Evolutionary conservation across 2,113 vertebrate species (phyloP).

Genomic region (Ia io): DNA sequence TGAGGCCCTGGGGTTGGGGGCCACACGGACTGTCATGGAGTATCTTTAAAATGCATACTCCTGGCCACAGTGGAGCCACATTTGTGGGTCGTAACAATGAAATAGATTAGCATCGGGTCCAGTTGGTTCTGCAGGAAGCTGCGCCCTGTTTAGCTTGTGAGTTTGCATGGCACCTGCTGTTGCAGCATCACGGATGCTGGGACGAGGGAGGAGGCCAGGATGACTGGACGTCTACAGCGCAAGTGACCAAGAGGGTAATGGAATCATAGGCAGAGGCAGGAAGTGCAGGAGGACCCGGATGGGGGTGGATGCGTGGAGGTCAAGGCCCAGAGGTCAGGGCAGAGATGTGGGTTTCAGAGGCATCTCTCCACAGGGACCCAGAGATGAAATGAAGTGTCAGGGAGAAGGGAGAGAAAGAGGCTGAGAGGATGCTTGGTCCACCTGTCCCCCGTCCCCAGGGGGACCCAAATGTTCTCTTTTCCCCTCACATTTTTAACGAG

Average conservation of each 20-base stretch:
- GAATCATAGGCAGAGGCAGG: not conserved
- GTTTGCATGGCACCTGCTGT: rapidly evolving
- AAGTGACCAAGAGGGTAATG: not conserved
- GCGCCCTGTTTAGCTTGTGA: rapidly evolving
- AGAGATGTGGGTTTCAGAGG: not conserved
- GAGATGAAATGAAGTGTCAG: not conserved
- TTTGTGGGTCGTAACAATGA: rapidly evolving
- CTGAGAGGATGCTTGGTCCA: not conserved
- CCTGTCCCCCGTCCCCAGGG: not conserved
- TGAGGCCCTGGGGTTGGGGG: not conserved
- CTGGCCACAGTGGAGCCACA: rapidly evolving
- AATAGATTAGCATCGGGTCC: rapidly evolving
- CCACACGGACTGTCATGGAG: too few species aligned
- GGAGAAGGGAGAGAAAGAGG: not conserved
- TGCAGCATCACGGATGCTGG: rapidly evolving
- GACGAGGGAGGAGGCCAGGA: not conserved
- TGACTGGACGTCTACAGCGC: not conserved
- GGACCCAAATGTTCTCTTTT: not conserved
- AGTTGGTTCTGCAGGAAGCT: not conserved
- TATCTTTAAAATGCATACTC: not conserved
- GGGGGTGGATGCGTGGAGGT: not conserved
- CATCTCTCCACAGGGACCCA: not conserved
- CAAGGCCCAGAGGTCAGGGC: not conserved
- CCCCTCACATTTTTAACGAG: not conserved
- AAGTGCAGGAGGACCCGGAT: not conserved